Conservation (phyloP, 2,113 vertebrate genomes). For the Passer domesticus region DNA sequence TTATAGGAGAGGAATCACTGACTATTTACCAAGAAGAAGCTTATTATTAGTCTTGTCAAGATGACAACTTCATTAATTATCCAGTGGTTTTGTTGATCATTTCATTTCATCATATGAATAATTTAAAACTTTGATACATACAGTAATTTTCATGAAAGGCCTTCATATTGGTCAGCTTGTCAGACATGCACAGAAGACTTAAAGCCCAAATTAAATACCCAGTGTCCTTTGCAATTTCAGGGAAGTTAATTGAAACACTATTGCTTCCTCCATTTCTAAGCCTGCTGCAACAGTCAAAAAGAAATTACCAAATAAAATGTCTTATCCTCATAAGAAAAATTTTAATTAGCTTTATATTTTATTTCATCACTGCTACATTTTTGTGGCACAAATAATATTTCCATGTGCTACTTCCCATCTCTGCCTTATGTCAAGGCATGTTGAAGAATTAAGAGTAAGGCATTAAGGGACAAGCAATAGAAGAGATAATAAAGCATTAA, state of each 20-base stretch:
- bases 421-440: background rate
- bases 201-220: constrained; percentile 27
- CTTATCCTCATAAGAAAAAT: background rate
- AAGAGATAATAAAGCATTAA: background rate
- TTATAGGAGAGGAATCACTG: constrained; percentile 49
- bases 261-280: constrained; percentile 20
- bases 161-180: constrained; percentile 56
- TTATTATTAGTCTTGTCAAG: constrained; percentile 72
- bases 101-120: constrained; percentile 74
- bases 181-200: constrained; percentile 6
- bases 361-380: background rate
- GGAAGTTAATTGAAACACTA: constrained; percentile 33
- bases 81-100: constrained; percentile 70
- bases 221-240: background rate
- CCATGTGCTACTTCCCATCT: background rate
- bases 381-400: background rate
- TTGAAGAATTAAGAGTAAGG: background rate
- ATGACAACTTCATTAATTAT: constrained; percentile 74
- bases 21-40: constrained; percentile 60
- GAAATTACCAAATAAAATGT: constrained; percentile 1
- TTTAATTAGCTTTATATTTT: background rate
- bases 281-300: background rate
- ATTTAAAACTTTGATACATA: constrained; percentile 69
- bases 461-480: background rate
- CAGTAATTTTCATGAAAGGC: constrained; percentile 51